Conservation (phyloP, 2,113 vertebrate species). For the Corythoichthys haematopterus region DNA sequence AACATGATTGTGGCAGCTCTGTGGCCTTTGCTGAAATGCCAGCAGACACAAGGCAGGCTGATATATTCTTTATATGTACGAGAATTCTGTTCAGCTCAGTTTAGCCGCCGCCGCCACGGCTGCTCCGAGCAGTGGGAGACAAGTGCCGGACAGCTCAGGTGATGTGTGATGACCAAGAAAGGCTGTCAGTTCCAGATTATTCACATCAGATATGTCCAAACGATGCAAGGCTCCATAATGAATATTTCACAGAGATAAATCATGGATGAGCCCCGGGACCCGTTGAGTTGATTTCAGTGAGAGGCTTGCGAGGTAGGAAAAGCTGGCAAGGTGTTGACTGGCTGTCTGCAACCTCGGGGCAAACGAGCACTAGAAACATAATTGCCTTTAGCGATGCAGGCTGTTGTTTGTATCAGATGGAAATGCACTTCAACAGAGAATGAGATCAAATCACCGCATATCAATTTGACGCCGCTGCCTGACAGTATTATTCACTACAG, state of each 20-base stretch:
- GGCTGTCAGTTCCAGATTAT: slow-evolving; percentile 62
- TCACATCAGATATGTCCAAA: slow-evolving; percentile 62
- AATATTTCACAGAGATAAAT: slow-evolving; percentile 72
- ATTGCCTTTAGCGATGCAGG: slow-evolving; percentile 70
- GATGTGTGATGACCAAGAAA: slow-evolving; percentile 66
- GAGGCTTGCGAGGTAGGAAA: slow-evolving; percentile 53
- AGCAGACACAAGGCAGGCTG: slow-evolving; percentile 60
- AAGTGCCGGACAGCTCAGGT: slow-evolving; percentile 58
- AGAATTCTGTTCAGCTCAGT: slow-evolving; percentile 57
- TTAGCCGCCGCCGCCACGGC: slow-evolving; percentile 56
- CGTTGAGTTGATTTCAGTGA: slow-evolving; percentile 66
- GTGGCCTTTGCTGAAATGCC: slow-evolving; percentile 58
- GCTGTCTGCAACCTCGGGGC: slow-evolving; percentile 68
- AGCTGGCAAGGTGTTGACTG: slow-evolving; percentile 62
- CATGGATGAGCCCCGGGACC: slow-evolving; percentile 60
- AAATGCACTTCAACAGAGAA: slow-evolving; percentile 56
- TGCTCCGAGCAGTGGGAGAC: slow-evolving; percentile 51
- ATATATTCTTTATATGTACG: slow-evolving; percentile 61
- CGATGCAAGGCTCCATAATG: slow-evolving; percentile 62
- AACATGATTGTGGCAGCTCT: slow-evolving; percentile 45
- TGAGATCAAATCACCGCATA: slow-evolving; percentile 54
- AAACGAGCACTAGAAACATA: slow-evolving; percentile 69
- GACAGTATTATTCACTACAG: slow-evolving; percentile 42
- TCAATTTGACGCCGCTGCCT: slow-evolving; percentile 53
- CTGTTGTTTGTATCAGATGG: slow-evolving; percentile 71